A percentile compares a stretch with the other conserved stretches of the same genome.
Evolutionary conservation across 2,888 invertebrate species (phyloP).

Genomic region (Tachina grossa): DNA sequence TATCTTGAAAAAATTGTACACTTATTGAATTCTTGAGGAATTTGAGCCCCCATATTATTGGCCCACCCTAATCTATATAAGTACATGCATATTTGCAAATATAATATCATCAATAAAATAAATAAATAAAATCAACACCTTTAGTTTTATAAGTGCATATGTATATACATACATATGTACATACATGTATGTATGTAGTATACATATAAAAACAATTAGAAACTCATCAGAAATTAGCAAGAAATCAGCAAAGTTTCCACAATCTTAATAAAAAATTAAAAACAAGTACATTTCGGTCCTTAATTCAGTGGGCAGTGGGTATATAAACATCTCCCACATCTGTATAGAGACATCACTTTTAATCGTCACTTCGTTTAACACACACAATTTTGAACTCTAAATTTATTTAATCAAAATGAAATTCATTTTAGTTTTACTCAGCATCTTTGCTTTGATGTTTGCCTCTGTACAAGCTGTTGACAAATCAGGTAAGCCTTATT

Average conservation of each 20-base stretch:
- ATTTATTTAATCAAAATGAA: slow-evolving; percentile 58
- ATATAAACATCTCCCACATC: slow-evolving; percentile 53
- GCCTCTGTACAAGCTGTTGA: slow-evolving; percentile 68
- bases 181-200: too few species aligned
- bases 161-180: too few species aligned
- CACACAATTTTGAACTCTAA: slow-evolving; percentile 16
- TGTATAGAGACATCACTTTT: slow-evolving; percentile 43
- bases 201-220: neutral
- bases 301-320: slow-evolving; percentile 23
- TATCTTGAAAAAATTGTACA: too few species aligned
- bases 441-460: slow-evolving; percentile 69
- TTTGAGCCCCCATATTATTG: too few species aligned
- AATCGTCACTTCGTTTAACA: slow-evolving; percentile 37
- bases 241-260: neutral
- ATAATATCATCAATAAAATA: neutral
- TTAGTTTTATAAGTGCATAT: neutral
- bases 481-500: slow-evolving; percentile 69
- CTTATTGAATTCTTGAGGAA: too few species aligned
- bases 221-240: slow-evolving; percentile 27
- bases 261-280: slow-evolving; percentile 22
- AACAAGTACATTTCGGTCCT: slow-evolving; percentile 17
- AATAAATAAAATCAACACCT: slow-evolving; percentile 20
- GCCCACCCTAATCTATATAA: neutral
- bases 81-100: neutral
- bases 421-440: slow-evolving; percentile 69